Conservation (phyloP, 1,140 invertebrate species). For the Drosophila bifasciata region DNA sequence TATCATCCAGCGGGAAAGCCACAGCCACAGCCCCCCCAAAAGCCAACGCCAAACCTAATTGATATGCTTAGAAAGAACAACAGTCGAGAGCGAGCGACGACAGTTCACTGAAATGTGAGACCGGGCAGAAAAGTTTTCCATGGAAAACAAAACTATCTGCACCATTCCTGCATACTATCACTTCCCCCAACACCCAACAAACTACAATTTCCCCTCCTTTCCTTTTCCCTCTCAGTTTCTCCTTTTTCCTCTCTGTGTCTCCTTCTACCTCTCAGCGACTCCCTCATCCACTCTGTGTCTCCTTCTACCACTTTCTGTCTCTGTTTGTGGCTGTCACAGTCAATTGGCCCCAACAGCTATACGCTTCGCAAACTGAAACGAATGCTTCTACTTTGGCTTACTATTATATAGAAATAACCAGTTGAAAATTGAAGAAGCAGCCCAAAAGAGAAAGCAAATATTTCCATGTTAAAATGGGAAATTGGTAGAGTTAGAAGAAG, state of each 20-base stretch:
- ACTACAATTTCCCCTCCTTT: too few species aligned
- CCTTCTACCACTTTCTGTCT: neutral
- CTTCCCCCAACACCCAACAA: too few species aligned
- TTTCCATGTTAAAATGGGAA: neutral
- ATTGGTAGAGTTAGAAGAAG: too few species aligned
- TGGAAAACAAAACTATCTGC: neutral
- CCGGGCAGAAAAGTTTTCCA: slow-evolving; percentile 29
- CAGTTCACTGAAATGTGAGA: slow-evolving; percentile 52
- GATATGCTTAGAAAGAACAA: slow-evolving; percentile 70
- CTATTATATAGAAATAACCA: slow-evolving; percentile 34
- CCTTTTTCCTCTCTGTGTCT: neutral
- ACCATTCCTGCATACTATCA: too few species aligned
- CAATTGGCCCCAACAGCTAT: slow-evolving; percentile 50
- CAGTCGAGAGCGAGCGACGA: slow-evolving; percentile 46
- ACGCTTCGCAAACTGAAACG: slow-evolving; percentile 60
- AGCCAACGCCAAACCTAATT: slow-evolving; percentile 61
- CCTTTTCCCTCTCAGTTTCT: neutral
- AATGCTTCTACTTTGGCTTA: slow-evolving; percentile 20
- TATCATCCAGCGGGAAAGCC: slow-evolving; percentile 7
- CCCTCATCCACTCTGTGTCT: too few species aligned
- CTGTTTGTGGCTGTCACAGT: slow-evolving; percentile 38
- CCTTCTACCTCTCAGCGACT: neutral
- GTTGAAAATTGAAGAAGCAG: slow-evolving; percentile 24
- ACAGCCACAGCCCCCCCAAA: slow-evolving; percentile 24
- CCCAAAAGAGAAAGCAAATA: slow-evolving; percentile 7